Evolutionary conservation across 1,140 invertebrate genomes (phyloP).

Genomic region (Andrena cerasifolii): DNA sequence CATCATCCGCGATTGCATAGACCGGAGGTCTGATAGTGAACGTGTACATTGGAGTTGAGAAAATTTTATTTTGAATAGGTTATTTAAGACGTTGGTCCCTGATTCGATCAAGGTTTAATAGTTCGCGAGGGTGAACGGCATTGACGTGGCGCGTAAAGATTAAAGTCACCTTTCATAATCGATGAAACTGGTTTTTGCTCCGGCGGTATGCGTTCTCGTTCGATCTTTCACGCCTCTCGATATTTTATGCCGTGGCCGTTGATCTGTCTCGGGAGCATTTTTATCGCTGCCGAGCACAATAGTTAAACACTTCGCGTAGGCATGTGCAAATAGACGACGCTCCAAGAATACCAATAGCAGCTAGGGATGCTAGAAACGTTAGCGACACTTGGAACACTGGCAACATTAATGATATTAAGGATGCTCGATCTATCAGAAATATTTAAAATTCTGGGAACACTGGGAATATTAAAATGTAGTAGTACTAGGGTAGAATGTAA

Average conservation of each 20-base stretch:
- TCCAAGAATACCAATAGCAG: too few relatives aligned
- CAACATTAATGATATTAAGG: background rate
- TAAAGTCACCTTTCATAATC: constrained; percentile 30
- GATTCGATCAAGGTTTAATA: background rate
- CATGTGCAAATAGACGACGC: too few relatives aligned
- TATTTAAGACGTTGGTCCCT: too few relatives aligned
- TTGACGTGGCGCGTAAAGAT: constrained; percentile 5
- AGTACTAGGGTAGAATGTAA: too few relatives aligned
- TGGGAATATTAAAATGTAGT: background rate
- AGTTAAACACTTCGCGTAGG: background rate
- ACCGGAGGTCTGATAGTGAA: too few relatives aligned
- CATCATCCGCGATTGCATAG: too few relatives aligned
- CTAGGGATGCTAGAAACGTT: background rate
- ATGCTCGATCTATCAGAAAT: background rate
- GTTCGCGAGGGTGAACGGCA: constrained; percentile 2
- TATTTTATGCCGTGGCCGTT: constrained; percentile 5
- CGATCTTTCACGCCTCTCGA: constrained; percentile 12
- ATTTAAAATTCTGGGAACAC: background rate
- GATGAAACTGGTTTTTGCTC: constrained; percentile 14
- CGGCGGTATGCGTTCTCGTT: background rate
- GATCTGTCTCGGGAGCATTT: background rate
- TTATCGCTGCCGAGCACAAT: background rate
- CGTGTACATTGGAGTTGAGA: too few relatives aligned
- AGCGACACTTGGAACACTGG: background rate
- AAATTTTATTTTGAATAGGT: too few relatives aligned